These are phyloP conservation scores for Rhinogobius similis DNA, from an alignment of 2,113 vertebrate genomes.

Conservation along the genomic window DNA sequence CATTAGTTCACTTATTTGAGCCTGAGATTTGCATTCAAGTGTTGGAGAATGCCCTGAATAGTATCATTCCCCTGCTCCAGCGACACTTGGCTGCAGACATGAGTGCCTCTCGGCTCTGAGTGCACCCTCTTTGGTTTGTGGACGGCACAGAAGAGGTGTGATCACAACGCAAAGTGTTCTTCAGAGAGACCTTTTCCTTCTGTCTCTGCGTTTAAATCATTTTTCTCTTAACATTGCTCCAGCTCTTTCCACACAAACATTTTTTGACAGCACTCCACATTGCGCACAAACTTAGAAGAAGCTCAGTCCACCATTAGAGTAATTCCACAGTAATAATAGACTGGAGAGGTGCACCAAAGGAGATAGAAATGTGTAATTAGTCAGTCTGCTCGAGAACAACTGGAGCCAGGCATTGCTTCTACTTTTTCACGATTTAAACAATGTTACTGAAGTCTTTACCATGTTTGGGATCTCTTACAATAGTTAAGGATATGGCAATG, in stretches of 20 bases:
- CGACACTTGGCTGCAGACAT: conserved; percentile 40
- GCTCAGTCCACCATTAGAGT: conserved; percentile 16
- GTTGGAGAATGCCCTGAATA: conserved; percentile 21
- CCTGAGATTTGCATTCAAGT: conserved; percentile 41
- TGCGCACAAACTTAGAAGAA: conserved; percentile 19
- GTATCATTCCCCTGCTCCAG: conserved; percentile 23
- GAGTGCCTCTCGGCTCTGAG: conserved; percentile 20
- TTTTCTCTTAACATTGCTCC: conserved; percentile 21
- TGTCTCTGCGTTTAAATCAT: conserved; percentile 30
- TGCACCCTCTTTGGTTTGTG: conserved; percentile 29
- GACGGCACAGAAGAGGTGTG: conserved; percentile 39
- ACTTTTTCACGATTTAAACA: conserved; percentile 19
- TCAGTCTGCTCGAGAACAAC: conserved; percentile 21
- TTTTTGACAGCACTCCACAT: conserved; percentile 6
- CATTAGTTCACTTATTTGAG: conserved; percentile 37
- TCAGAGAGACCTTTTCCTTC: conserved; percentile 15
- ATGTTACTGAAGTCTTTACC: conserved; percentile 24
- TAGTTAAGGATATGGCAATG: no score
- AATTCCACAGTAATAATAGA: conserved; percentile 31
- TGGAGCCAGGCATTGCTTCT: conserved; percentile 23
- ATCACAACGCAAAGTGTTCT: conserved; percentile 32
- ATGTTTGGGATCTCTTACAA: conserved; percentile 13
- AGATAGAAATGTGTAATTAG: conserved; percentile 30
- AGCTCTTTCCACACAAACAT: conserved; percentile 19
- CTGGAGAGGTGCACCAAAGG: conserved; percentile 4